These are phyloP conservation scores for Zapornia atra DNA, from an alignment of 2,113 vertebrate species.

Conservation along the genomic window DNA sequence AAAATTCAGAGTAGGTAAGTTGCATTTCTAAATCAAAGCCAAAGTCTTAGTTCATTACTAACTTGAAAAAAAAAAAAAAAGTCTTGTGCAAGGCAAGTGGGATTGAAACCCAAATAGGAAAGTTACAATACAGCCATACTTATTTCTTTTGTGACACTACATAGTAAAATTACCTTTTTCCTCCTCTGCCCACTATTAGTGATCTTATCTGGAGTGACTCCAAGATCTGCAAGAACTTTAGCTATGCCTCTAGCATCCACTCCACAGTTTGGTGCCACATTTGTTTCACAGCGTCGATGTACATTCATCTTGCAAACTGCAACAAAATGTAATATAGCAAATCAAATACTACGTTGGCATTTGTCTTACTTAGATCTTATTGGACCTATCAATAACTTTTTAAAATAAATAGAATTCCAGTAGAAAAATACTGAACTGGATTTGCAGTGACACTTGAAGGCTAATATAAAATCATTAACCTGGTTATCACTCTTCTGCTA, in stretches of 20 bases:
- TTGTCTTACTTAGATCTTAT: background rate
- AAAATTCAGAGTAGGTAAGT: background rate
- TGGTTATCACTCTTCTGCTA: background rate
- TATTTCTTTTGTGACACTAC: background rate
- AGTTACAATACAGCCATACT: background rate
- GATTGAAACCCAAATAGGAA: background rate
- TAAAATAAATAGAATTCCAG: background rate
- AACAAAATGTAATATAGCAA: background rate
- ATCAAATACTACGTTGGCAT: background rate
- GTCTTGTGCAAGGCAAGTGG: background rate
- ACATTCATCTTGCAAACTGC: slow-evolving; percentile 99
- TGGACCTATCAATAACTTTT: background rate
- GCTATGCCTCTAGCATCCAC: slow-evolving; percentile 96
- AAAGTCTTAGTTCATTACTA: background rate
- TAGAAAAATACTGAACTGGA: background rate
- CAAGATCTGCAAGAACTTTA: slow-evolving; percentile 95
- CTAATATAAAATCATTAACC: background rate
- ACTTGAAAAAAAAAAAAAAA: background rate
- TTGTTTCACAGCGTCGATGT: slow-evolving; percentile 94
- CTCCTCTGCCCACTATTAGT: slow-evolving; percentile 92
- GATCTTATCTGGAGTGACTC: slow-evolving; percentile 98
- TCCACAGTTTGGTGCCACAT: slow-evolving; percentile 96
- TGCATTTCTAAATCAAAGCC: background rate
- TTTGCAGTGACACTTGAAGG: background rate
- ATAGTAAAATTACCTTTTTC: slow-evolving; percentile 87